phyloP scores from a whole-genome alignment of 1,140 invertebrate species.

The Trinorchestia longiramus region DNA sequence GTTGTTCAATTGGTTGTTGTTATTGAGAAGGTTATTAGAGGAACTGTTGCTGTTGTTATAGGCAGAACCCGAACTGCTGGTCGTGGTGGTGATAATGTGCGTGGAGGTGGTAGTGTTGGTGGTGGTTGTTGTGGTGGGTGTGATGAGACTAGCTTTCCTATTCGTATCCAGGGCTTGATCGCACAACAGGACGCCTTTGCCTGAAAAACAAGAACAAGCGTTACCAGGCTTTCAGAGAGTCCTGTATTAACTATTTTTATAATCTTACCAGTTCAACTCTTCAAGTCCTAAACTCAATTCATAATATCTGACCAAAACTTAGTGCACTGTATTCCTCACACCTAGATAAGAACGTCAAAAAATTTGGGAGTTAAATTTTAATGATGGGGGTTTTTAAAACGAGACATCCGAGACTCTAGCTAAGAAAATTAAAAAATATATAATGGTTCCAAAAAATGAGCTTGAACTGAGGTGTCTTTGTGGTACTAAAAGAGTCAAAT shows the following conservation, averaged over 20 bases:
- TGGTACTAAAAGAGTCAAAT: too few species aligned
- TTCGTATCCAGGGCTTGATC: slow-evolving; percentile 48
- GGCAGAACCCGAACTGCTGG: background rate
- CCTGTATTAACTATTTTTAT: background rate
- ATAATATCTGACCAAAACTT: background rate
- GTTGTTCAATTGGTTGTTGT: slow-evolving; percentile 24
- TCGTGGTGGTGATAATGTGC: slow-evolving; percentile 41
- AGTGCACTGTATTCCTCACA: background rate
- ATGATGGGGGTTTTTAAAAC: too few species aligned
- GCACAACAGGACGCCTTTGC: slow-evolving; percentile 44
- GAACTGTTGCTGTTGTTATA: background rate
- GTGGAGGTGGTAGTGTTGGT: slow-evolving; percentile 51
- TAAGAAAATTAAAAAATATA: too few species aligned
- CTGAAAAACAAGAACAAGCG: background rate
- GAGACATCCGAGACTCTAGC: too few species aligned
- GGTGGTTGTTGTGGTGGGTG: slow-evolving; percentile 41
- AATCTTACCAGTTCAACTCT: background rate
- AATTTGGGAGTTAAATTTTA: too few species aligned
- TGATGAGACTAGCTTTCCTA: slow-evolving; percentile 36
- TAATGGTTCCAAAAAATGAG: too few species aligned
- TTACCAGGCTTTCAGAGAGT: background rate
- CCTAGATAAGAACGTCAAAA: background rate
- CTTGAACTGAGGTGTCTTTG: too few species aligned
- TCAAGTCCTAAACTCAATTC: background rate
- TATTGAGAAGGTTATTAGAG: slow-evolving; percentile 19